Conservation (phyloP, 2,797 vertebrate genomes). For the Alfaro cultratus region DNA sequence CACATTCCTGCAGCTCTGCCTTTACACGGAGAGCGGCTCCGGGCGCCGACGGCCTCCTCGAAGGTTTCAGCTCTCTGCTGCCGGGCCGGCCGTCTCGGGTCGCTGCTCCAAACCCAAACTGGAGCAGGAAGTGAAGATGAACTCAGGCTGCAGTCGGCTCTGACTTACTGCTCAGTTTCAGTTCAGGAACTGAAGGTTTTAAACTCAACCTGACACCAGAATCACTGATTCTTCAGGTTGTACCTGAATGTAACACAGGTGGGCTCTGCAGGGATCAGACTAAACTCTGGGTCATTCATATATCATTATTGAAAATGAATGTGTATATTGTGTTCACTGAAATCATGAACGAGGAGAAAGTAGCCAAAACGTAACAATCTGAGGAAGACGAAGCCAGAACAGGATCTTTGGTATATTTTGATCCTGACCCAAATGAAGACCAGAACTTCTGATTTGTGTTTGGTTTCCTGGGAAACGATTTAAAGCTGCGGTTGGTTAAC, state of each 20-base stretch:
- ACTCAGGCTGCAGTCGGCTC: too few species aligned
- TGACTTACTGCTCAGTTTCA: too few species aligned
- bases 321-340: background rate
- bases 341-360: background rate
- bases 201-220: background rate
- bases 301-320: background rate
- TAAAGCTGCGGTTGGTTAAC: background rate
- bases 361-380: too few species aligned
- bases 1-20: constrained; percentile 40
- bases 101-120: background rate
- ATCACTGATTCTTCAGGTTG: background rate
- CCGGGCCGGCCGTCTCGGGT: too few species aligned
- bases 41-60: constrained; percentile 9
- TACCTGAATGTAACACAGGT: background rate
- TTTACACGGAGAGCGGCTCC: constrained; percentile 26
- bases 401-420: background rate
- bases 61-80: background rate
- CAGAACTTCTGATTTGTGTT: background rate
- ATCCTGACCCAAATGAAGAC: background rate
- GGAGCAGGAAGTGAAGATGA: background rate
- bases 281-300: background rate
- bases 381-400: background rate
- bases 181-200: background rate
- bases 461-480: background rate
- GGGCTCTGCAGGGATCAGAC: background rate